Conservation (phyloP, 1,140 invertebrate genomes). For the Mactra quadrangularis region DNA sequence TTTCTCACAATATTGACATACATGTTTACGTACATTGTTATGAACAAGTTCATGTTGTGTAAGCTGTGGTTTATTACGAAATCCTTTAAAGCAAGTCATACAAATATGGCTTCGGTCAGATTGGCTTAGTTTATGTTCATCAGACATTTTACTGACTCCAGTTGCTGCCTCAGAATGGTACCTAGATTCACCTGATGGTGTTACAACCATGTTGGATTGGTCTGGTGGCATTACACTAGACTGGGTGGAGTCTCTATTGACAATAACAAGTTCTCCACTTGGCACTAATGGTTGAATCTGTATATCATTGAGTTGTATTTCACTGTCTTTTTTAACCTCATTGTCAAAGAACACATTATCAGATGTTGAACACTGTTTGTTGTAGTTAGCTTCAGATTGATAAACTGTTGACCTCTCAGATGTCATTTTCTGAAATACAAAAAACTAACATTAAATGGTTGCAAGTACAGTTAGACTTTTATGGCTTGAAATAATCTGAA, state of each 20-base stretch:
- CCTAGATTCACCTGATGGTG: neutral
- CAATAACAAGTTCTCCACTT: neutral
- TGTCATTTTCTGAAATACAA: constrained; percentile 24
- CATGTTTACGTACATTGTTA: constrained; percentile 87
- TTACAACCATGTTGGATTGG: neutral
- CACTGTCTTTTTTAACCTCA: constrained; percentile 51
- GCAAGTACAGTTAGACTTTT: no score
- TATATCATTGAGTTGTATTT: constrained; percentile 29
- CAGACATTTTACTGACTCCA: neutral
- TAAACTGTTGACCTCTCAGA: neutral
- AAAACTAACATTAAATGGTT: no score
- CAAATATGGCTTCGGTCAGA: constrained; percentile 49
- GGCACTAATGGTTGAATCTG: constrained; percentile 2
- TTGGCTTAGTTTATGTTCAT: constrained; percentile 20
- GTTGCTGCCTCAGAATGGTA: neutral
- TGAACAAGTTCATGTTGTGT: constrained; percentile 97
- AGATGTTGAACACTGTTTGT: neutral
- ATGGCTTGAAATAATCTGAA: no score
- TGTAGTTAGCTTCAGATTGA: neutral
- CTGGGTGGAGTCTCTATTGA: neutral
- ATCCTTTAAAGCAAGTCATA: constrained; percentile 85
- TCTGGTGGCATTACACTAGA: neutral
- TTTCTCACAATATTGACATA: constrained; percentile 97
- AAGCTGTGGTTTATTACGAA: constrained; percentile 97
- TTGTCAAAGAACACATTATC: constrained; percentile 41